A percentile compares a stretch with the other conserved stretches of the same genome.
Evolutionary conservation across 2,888 invertebrate genomes (phyloP).

Genomic region (Geophilus truncorum): DNA sequence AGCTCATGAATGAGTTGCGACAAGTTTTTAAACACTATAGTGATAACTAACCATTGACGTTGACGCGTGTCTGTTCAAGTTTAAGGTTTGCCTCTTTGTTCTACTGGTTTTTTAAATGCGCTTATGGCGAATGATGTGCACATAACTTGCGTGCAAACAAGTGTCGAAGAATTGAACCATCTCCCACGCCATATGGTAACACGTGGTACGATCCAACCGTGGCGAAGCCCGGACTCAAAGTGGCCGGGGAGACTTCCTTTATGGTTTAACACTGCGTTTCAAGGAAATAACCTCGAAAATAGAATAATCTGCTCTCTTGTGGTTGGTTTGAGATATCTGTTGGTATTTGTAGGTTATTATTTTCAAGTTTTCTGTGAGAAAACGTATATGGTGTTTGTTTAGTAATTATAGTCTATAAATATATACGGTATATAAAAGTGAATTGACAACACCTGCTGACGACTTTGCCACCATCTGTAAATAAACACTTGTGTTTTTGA

Average conservation of each 20-base stretch:
- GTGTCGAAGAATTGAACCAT: neutral
- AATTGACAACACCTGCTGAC: neutral
- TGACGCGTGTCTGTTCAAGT: neutral
- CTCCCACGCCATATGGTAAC: slow-evolving; percentile 22
- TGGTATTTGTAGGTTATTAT: neutral
- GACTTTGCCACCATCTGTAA: neutral
- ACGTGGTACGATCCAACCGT: neutral
- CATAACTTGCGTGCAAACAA: slow-evolving; percentile 1
- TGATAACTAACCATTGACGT: neutral
- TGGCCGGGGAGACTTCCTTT: neutral
- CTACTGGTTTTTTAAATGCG: too few relatives aligned
- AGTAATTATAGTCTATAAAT: neutral
- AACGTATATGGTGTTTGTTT: neutral
- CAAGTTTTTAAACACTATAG: neutral
- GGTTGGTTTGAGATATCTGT: neutral
- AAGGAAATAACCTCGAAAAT: neutral
- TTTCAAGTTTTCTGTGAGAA: neutral
- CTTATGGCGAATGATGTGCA: too few relatives aligned
- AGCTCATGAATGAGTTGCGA: neutral
- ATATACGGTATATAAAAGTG: neutral
- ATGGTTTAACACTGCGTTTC: neutral
- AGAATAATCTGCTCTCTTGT: neutral
- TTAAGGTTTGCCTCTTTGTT: neutral
- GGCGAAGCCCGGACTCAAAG: neutral
- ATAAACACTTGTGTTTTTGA: neutral